Base-by-base conservation (phyloP, 1,140 invertebrate genomes). In the Anthonomus grandis region DNA sequence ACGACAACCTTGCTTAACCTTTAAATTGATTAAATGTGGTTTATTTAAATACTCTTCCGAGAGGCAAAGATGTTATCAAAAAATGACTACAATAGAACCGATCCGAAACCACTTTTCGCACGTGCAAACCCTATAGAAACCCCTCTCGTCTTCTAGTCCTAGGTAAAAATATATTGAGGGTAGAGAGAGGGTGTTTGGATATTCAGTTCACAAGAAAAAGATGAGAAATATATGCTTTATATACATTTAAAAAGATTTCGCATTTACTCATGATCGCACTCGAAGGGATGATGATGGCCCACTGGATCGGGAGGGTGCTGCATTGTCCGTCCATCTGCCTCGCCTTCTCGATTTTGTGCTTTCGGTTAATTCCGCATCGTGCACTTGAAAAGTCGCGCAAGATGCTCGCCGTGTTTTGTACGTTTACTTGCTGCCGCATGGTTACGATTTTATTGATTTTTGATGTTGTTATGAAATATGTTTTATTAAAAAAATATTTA, bases 271-370 rank as follows among this genome's bases (percentile, higher is more conserved):
- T 66, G 64, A 66, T 63, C 57, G 64, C 60, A 53, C 48, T 58
- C 41, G 62, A 66, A 64, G 53, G 59, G 57, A 45, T n/a, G n/a
- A n/a, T n/a, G n/a, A 53, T 24, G 27, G 47, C 50, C 49, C 41
- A 54, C 42, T 18, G 42, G 57, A 59, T 54, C 44, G 10, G 39
- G 36, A 59, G 57, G 57, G 57, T 52, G 56, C 56, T 54, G 54
- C 62, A 64, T 64, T 64, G 64, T 64, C 57, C 64, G 64, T 66
- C 64, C 64, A 66, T 66, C 64, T 66, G 64, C 60, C 63, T 56
- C 61, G 57, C 46, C 51, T 63, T 57, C 57, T 63, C 52, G 49
- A 54, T 66, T 60, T 58, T 51, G 57, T 52, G 59, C 45, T 56
- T 48, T 47, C 44, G 52, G 46, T 66, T 66, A 66, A 27, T 66